Evolutionary conservation across 2,888 invertebrate genomes (phyloP), one percentile per base, ranked within the genome.

Genomic region (Xestia rhomboidea): DNA sequence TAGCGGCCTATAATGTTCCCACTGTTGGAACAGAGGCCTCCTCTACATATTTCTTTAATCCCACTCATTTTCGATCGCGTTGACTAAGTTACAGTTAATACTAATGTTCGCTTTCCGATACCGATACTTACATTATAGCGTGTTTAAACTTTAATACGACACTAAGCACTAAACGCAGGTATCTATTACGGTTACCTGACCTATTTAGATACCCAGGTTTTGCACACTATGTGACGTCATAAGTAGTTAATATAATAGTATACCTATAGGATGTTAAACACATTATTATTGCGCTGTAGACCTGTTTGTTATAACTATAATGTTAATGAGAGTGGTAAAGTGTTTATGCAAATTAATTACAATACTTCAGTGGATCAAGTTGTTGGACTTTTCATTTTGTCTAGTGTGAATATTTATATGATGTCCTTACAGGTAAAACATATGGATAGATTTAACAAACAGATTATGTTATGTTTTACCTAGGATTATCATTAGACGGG

Each of bases 121-220:
- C 27, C 38, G 64, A 68, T 49, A 64, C 13, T 60, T 24, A 30
- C 64, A 34, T 57, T 68, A 67, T 76, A 57, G 34, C 60, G 11
- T 57, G 41, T 51, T 63, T 84, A 69, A 77, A 77, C 62, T 84
- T 81, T 81, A 77, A 77, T 74, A 73, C 30, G 34, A 74, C 18
- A 63, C 84, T 80, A 80, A 76, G 60, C 63, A 64, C 54, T 69
- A 67, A 70, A 46, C 46, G 41, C 57, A 80, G 64, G 64, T 75
- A 63, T 67, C 68, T 68, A 51, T 54, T 38, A 75, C 54, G 7
- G 8, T 18, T 60, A 30, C 18, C 46, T 78, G 77, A 81, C 69
- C 74, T 75, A 72, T 74, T 76, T 77, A 63, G 77, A 76, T 84
- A 76, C 38, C 10, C 24, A 68, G 41, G 27, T 63, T 74, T 67